These are phyloP conservation scores for Anarhynchus alexandrinus DNA, from an alignment of 2,113 vertebrate species.

Conservation along the genomic window DNA sequence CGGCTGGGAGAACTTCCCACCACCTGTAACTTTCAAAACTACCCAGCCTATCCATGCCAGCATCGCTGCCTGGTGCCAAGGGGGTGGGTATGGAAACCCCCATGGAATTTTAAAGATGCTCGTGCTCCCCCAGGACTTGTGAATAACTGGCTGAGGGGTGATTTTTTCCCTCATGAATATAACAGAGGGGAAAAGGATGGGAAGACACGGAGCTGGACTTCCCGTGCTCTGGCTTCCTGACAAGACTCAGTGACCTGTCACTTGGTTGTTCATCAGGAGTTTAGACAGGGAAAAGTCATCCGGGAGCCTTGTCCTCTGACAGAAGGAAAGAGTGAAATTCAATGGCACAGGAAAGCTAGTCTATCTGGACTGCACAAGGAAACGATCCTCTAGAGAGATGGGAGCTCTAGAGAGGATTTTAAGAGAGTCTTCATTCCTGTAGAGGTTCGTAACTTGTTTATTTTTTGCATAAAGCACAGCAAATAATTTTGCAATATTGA, in stretches of 20 bases:
- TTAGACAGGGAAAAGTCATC: background rate
- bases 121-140: background rate
- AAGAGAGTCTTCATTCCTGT: background rate
- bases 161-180: background rate
- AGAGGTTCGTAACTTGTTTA: background rate
- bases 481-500: background rate
- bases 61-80: background rate
- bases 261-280: background rate
- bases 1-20: background rate
- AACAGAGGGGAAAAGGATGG: background rate
- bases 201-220: background rate
- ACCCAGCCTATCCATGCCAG: too few species aligned
- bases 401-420: background rate
- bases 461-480: background rate
- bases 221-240: background rate
- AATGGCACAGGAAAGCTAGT: background rate
- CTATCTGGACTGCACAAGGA: background rate
- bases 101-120: background rate
- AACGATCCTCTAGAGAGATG: background rate
- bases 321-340: background rate
- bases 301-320: background rate
- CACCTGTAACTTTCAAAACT: background rate
- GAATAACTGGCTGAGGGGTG: background rate
- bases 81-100: background rate
- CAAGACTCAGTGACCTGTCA: background rate